These are phyloP conservation scores for Torymus texanus DNA, from an alignment of 2,888 invertebrate species.

Conservation along the genomic window DNA sequence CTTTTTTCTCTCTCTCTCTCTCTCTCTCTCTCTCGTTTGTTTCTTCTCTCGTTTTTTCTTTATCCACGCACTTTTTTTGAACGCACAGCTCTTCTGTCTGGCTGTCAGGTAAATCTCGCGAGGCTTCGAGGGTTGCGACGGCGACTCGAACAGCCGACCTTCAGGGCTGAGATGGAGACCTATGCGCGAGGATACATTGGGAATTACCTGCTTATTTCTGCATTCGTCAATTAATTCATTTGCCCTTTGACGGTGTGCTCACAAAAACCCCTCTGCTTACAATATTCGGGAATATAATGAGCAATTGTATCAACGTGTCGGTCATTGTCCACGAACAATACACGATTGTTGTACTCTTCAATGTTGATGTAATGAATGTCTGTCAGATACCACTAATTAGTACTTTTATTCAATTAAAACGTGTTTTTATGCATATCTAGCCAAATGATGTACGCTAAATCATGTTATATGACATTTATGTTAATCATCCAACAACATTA, in stretches of 20 bases:
- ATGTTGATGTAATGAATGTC: slow-evolving; percentile 42
- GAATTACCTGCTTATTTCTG: slow-evolving; percentile 56
- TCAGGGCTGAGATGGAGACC: slow-evolving; percentile 28
- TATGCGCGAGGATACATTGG: background rate
- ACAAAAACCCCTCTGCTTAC: slow-evolving; percentile 30
- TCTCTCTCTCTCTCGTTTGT: slow-evolving; percentile 6
- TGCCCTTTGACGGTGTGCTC: slow-evolving; percentile 9
- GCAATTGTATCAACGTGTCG: slow-evolving; percentile 37
- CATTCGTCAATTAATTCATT: slow-evolving; percentile 56
- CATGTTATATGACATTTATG: no score
- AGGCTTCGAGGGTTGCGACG: slow-evolving; percentile 50
- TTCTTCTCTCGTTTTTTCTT: slow-evolving; percentile 14
- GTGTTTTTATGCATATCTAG: background rate
- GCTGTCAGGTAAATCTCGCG: slow-evolving; percentile 57
- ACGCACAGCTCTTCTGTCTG: slow-evolving; percentile 42
- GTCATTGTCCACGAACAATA: slow-evolving; percentile 43
- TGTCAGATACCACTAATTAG: slow-evolving; percentile 52
- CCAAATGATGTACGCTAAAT: no score
- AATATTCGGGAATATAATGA: slow-evolving; percentile 30
- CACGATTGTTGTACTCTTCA: slow-evolving; percentile 9
- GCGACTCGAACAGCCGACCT: slow-evolving; percentile 39
- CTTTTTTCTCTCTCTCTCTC: slow-evolving; percentile 40
- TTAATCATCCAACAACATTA: no score
- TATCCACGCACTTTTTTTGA: slow-evolving; percentile 32
- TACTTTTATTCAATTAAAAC: slow-evolving; percentile 20